Conservation (phyloP, 2,888 invertebrate species). For the Sipunculus nudus region DNA sequence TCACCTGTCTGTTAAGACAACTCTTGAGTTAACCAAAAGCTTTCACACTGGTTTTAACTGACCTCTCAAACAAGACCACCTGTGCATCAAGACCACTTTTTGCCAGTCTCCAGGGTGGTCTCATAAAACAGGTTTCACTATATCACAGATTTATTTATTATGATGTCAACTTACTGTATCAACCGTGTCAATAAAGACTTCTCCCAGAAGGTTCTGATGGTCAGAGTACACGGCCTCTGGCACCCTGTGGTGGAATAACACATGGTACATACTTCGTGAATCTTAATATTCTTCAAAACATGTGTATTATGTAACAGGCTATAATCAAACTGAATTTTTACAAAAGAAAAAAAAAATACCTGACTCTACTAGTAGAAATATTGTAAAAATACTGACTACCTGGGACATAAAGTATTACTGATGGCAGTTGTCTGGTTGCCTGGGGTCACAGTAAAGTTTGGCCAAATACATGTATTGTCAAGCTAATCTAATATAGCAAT, state of each 20-base stretch:
- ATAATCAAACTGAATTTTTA: neutral
- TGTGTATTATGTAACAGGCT: neutral
- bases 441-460: no score
- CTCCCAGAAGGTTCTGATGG: slow-evolving; percentile 61
- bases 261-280: neutral
- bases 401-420: neutral
- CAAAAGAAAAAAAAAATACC: neutral
- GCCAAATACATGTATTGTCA: no score
- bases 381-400: neutral
- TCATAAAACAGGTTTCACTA: no score
- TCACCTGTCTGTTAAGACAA: no score
- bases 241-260: slow-evolving; percentile 47
- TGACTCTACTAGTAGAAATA: neutral
- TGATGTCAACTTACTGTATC: slow-evolving; percentile 64
- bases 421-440: no score
- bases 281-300: neutral
- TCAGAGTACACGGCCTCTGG: slow-evolving; percentile 61
- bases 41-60: no score
- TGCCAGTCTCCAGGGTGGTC: no score
- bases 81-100: no score
- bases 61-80: no score
- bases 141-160: no score
- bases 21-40: no score
- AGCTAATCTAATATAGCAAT: no score
- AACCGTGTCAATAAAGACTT: slow-evolving; percentile 64